phyloP scores from a whole-genome alignment of 2,113 vertebrate genomes.

The Hyperoodon ampullatus region DNA sequence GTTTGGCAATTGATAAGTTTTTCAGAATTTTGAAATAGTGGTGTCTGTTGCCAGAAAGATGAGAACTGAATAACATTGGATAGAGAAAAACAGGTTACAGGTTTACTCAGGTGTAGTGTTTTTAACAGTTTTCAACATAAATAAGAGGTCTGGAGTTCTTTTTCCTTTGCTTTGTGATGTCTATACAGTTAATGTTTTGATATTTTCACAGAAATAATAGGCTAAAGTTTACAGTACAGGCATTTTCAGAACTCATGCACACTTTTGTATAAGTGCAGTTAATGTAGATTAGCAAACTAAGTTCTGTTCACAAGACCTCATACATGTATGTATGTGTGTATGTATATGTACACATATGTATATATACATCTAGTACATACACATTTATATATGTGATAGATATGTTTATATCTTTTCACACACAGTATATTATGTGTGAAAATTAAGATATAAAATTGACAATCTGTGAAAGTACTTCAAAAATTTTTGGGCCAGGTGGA shows the following conservation, averaged over 20 bases:
- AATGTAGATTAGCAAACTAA: background rate
- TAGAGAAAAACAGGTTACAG: background rate
- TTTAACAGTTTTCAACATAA: slow-evolving; percentile 37
- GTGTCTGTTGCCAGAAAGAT: background rate
- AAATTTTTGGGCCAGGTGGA: background rate
- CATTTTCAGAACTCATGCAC: background rate
- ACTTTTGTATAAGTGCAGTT: background rate
- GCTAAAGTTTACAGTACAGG: background rate
- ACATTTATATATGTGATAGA: background rate
- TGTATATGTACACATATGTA: background rate
- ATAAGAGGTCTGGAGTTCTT: background rate
- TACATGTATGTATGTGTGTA: background rate
- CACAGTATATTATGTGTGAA: background rate
- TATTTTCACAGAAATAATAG: background rate
- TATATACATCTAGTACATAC: background rate
- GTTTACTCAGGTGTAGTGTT: background rate
- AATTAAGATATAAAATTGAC: background rate
- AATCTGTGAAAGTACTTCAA: background rate
- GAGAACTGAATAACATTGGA: background rate
- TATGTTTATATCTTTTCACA: background rate
- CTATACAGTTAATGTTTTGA: background rate
- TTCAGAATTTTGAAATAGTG: background rate
- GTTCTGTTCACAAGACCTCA: background rate
- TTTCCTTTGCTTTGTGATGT: background rate
- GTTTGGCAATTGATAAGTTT: background rate